Evolutionary conservation across 1,140 invertebrate species (phyloP), one percentile per base, ranked within the genome.

Genomic region (Drosophila truncata): DNA sequence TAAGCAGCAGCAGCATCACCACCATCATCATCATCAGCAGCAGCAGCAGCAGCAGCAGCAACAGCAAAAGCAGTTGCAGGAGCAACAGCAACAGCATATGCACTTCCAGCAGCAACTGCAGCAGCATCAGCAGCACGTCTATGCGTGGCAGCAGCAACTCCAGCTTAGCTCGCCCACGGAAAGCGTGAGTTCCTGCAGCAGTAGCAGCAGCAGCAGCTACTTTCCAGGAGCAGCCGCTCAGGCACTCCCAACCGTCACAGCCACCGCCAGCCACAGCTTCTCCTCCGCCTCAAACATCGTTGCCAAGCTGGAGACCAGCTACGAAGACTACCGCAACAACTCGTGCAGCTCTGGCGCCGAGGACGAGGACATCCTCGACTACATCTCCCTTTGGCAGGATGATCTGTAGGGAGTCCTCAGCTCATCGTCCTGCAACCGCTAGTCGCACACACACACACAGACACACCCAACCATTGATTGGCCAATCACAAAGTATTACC

Each of bases 361-460:
- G 91, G 97, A 98, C 86, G 97, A 98, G 90, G 97, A 98, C 84
- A 94, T 98, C 2, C 94, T 98, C n/a, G 97, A 98, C 88, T 97
- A 96, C 69, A 97, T 98, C 82, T 96, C 96, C 18, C 96, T 96
- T 94, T 98, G 97, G 97, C 97, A 98, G 93, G 94, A 95, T 81
- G 88, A 92, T 41, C 67, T 82, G 16, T 92, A 52, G 69, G 18
- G 16, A 4, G 14, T 16, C 27, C 1, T 3, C 3, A 11, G 18
- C 3, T 16, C 23, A 27, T 16, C 18, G 29, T 27, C 27, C n/a
- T 23, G 25, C 42, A 63, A 37, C 41, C 47, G 74, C 82, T 91
- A 84, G 82, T 86, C 90, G 82, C 60, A 42, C 25, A 47, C 58
- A 44, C 41, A 49, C 57, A 44, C 41, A 47, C 57, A 46, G 44